phyloP scores from a whole-genome alignment of 2,797 vertebrate species.

The Brachyalestes nurse region DNA sequence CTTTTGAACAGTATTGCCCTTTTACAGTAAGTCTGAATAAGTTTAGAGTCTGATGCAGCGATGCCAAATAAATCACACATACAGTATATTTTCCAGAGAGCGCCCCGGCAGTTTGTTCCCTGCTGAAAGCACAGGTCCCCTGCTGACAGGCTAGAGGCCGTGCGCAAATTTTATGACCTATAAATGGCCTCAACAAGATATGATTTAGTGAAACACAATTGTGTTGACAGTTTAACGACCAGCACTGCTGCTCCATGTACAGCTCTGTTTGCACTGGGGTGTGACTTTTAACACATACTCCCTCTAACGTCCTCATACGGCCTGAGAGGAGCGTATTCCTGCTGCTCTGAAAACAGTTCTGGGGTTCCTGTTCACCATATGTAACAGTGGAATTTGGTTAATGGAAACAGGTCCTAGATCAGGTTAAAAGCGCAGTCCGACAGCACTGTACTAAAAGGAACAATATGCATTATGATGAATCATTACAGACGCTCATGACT shows the following conservation, averaged over 20 bases:
- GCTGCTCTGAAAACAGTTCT: slow-evolving; percentile 29
- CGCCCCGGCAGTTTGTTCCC: neutral
- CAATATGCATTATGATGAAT: slow-evolving; percentile 25
- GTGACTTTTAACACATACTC: slow-evolving; percentile 38
- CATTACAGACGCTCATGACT: slow-evolving; percentile 35
- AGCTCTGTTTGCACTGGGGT: slow-evolving; percentile 51
- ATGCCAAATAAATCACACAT: neutral
- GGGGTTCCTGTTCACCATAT: neutral
- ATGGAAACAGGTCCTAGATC: neutral
- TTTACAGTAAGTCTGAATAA: slow-evolving; percentile 5
- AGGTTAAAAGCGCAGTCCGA: neutral
- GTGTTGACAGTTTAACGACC: slow-evolving; percentile 52
- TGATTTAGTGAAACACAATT: slow-evolving; percentile 54
- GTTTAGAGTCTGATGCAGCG: slow-evolving; percentile 1
- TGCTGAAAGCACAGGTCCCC: slow-evolving; percentile 10
- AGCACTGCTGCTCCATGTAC: slow-evolving; percentile 26
- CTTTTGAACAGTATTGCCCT: neutral
- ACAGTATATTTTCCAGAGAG: neutral
- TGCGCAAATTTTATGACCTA: slow-evolving; percentile 46
- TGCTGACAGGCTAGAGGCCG: slow-evolving; percentile 38
- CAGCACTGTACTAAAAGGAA: neutral
- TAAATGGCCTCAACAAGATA: slow-evolving; percentile 45
- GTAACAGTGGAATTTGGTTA: neutral
- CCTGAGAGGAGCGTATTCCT: neutral
- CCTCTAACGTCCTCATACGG: slow-evolving; percentile 17